Percentiles rank a stretch among this genome's conserved stretches.
phyloP scores from a whole-genome alignment of 2,113 vertebrate species.

The Anarrhichthys ocellatus region DNA sequence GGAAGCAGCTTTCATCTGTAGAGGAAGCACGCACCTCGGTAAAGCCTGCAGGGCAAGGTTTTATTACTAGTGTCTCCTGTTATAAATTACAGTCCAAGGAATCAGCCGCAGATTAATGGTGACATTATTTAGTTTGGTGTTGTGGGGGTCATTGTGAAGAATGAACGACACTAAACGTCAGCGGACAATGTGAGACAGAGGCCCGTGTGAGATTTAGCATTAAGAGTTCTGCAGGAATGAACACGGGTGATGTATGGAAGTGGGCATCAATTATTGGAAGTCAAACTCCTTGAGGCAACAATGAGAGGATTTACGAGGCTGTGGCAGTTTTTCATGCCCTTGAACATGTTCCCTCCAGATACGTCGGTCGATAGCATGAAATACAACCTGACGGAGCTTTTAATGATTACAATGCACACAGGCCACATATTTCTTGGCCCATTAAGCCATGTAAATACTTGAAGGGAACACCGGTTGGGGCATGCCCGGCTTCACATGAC shows the following conservation, averaged over 20 bases:
- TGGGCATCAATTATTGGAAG: slow-evolving; percentile 68
- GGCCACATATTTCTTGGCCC: slow-evolving; percentile 53
- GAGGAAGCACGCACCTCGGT: slow-evolving; percentile 58
- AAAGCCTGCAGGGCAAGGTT: slow-evolving; percentile 51
- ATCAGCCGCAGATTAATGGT: slow-evolving; percentile 51
- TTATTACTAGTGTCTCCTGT: slow-evolving; percentile 77
- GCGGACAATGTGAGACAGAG: slow-evolving; percentile 47
- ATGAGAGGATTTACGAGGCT: slow-evolving; percentile 70
- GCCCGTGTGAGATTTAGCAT: slow-evolving; percentile 4
- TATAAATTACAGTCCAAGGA: slow-evolving; percentile 70
- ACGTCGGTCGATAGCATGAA: slow-evolving; percentile 65
- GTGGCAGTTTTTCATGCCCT: slow-evolving; percentile 67
- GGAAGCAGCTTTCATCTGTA: slow-evolving; percentile 71
- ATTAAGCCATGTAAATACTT: slow-evolving; percentile 52
- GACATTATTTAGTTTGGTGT: slow-evolving; percentile 43
- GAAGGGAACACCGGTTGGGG: slow-evolving; percentile 34
- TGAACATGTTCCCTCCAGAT: slow-evolving; percentile 61
- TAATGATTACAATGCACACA: slow-evolving; percentile 56
- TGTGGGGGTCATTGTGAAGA: slow-evolving; percentile 42
- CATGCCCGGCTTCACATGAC: slow-evolving; percentile 47
- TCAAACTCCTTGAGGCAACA: slow-evolving; percentile 69
- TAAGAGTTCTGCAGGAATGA: slow-evolving; percentile 13
- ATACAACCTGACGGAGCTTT: slow-evolving; percentile 58
- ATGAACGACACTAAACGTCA: slow-evolving; percentile 33
- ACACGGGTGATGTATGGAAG: slow-evolving; percentile 55